A percentile compares a stretch with the other conserved stretches of the same genome.
phyloP scores from a whole-genome alignment of 2,113 vertebrate species.

The Taurulus bubalis region DNA sequence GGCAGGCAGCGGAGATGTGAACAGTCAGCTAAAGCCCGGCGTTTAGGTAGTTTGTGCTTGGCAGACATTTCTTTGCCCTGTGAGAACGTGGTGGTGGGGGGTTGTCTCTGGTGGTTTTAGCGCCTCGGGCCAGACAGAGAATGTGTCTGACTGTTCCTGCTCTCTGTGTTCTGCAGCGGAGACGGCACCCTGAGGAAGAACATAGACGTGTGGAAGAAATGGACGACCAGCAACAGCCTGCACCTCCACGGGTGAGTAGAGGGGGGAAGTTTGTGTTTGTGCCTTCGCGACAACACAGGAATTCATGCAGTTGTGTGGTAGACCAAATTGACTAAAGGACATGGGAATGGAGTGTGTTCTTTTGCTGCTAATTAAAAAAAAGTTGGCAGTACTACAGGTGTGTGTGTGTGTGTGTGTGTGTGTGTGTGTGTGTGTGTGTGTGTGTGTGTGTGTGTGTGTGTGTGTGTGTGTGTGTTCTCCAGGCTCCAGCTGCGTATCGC shows the following conservation, averaged over 20 bases:
- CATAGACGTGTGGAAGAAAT: constrained; percentile 99
- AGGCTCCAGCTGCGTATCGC: constrained; percentile 96
- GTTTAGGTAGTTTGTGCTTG: constrained; percentile 20
- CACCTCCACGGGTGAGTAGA: constrained; percentile 94
- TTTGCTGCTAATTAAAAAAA: constrained; percentile 48
- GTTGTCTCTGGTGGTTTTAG: constrained; percentile 9
- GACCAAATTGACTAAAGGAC: constrained; percentile 29
- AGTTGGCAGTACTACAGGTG: constrained; percentile 26
- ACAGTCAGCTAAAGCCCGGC: constrained; percentile 23
- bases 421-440: constrained; percentile 8
- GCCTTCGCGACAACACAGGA: background rate
- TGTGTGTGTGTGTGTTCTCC: constrained; percentile 25
- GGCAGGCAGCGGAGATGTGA: constrained; percentile 20
- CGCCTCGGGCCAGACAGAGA: background rate
- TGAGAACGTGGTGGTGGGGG: constrained; percentile 12
- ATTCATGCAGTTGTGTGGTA: background rate
- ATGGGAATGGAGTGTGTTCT: constrained; percentile 22
- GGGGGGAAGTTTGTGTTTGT: background rate
- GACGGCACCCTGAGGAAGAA: constrained; percentile 99
- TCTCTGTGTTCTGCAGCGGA: constrained; percentile 83
- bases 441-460: background rate
- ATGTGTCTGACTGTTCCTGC: constrained; percentile 25
- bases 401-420: background rate
- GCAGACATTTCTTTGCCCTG: constrained; percentile 20
- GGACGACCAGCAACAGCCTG: constrained; percentile 95